Percentiles rank a stretch among this genome's conserved stretches.
Conservation (phyloP, 1,140 invertebrate genomes). For the Sminthurides bifidus region DNA sequence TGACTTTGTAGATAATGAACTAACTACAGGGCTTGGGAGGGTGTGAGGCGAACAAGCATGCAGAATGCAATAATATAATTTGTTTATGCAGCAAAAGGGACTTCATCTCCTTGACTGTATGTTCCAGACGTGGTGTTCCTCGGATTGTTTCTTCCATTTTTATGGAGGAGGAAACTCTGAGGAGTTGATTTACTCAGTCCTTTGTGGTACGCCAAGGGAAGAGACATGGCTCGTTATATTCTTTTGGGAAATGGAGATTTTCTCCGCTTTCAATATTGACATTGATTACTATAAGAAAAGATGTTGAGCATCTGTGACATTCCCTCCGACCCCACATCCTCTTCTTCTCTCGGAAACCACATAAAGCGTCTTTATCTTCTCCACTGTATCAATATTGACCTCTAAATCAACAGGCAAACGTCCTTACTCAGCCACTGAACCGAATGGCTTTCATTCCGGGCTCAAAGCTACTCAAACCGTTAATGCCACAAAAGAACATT, state of each 20-base stretch:
- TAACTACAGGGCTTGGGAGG: neutral
- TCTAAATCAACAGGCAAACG: constrained; percentile 12
- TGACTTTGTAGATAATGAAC: neutral
- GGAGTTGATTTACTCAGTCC: no score
- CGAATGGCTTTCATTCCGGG: no score
- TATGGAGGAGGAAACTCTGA: no score
- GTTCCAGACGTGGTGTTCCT: no score
- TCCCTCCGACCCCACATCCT: neutral
- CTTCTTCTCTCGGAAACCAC: neutral
- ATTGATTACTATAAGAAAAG: constrained; percentile 22
- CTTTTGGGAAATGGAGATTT: constrained; percentile 18
- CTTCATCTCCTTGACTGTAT: no score
- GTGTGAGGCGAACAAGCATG: neutral
- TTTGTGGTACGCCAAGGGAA: no score
- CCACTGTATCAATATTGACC: constrained; percentile 25
- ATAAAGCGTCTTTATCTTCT: neutral
- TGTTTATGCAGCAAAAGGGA: no score
- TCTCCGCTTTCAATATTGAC: constrained; percentile 17
- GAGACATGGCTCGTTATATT: no score
- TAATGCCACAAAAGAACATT: neutral
- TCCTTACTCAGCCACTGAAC: no score
- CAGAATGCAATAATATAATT: no score
- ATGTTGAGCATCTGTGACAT: constrained; percentile 19
- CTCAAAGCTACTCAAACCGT: neutral
- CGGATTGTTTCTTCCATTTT: no score